These are phyloP conservation scores for Leguminivora glycinivorella DNA, from an alignment of 1,140 invertebrate species.

Conservation along the genomic window DNA sequence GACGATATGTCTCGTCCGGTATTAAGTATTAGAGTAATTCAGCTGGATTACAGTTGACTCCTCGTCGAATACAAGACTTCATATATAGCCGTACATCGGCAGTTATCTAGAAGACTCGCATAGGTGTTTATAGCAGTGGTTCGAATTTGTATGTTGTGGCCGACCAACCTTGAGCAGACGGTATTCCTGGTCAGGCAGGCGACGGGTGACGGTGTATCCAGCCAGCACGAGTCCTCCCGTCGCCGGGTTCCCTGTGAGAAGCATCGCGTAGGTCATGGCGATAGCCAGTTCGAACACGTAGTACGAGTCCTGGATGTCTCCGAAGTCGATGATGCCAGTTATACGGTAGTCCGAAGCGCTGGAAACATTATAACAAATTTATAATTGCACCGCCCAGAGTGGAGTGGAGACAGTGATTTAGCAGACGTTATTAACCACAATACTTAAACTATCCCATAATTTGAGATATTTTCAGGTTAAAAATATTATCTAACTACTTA, in stretches of 20 bases:
- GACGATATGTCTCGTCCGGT: no score
- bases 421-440: no score
- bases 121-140: no score
- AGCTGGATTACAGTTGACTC: no score
- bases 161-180: conserved; percentile 81
- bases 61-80: not conserved
- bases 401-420: not conserved
- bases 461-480: not conserved
- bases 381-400: not conserved
- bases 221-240: conserved; percentile 86
- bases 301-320: conserved; percentile 86
- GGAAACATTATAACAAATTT: conserved; percentile 12
- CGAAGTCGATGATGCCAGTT: conserved; percentile 89
- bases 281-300: conserved; percentile 92
- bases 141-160: no score
- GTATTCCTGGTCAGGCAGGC: conserved; percentile 82
- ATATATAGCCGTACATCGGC: no score
- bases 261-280: conserved; percentile 88
- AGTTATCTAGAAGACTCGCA: no score
- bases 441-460: no score
- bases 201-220: conserved; percentile 83
- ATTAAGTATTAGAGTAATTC: no score
- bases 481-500: not conserved
- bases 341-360: conserved; percentile 75
- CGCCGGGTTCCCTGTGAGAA: conserved; percentile 81